Percentiles rank a stretch among this genome's conserved stretches.
Evolutionary conservation across 1,140 invertebrate genomes (phyloP).

Genomic region (Drosophila bipectinata): DNA sequence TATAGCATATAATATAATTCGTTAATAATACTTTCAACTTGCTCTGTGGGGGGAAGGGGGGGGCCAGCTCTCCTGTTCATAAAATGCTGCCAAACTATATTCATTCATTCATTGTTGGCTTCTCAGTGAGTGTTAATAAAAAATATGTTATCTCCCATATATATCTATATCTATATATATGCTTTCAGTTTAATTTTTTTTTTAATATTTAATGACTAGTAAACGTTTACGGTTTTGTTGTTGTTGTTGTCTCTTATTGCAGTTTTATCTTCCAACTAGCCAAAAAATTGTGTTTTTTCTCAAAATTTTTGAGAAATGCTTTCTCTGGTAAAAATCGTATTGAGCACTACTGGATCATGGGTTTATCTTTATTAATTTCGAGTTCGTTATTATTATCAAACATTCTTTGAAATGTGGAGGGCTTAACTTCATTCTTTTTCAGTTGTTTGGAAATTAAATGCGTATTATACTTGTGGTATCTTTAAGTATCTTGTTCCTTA

Average conservation of each 20-base stretch:
- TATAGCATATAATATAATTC: slow-evolving; percentile 75
- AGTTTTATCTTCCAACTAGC: slow-evolving; percentile 19
- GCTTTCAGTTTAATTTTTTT: slow-evolving; percentile 7
- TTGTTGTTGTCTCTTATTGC: slow-evolving; percentile 37
- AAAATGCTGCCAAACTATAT: slow-evolving; percentile 54
- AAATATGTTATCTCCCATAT: slow-evolving; percentile 64
- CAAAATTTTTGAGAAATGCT: slow-evolving; percentile 56
- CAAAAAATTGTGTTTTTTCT: slow-evolving; percentile 1
- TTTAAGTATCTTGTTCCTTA: slow-evolving; percentile 10
- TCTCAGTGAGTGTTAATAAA: slow-evolving; percentile 68
- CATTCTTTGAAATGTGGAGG: slow-evolving; percentile 72
- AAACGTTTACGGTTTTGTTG: slow-evolving; percentile 68
- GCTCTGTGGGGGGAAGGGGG: slow-evolving; percentile 19
- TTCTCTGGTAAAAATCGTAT: slow-evolving; percentile 53
- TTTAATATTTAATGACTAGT: slow-evolving; percentile 73
- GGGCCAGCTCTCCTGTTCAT: slow-evolving; percentile 43
- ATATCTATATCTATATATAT: slow-evolving; percentile 32
- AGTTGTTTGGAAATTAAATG: slow-evolving; percentile 45
- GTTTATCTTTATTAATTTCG: slow-evolving; percentile 14
- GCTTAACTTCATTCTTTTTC: slow-evolving; percentile 60
- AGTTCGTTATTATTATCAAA: slow-evolving; percentile 62
- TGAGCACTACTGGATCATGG: slow-evolving; percentile 36
- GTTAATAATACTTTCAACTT: slow-evolving; percentile 79
- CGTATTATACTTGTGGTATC: slow-evolving; percentile 11
- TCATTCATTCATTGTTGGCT: slow-evolving; percentile 31